phyloP scores from a whole-genome alignment of 1,140 invertebrate genomes.

The Araneus ventricosus region DNA sequence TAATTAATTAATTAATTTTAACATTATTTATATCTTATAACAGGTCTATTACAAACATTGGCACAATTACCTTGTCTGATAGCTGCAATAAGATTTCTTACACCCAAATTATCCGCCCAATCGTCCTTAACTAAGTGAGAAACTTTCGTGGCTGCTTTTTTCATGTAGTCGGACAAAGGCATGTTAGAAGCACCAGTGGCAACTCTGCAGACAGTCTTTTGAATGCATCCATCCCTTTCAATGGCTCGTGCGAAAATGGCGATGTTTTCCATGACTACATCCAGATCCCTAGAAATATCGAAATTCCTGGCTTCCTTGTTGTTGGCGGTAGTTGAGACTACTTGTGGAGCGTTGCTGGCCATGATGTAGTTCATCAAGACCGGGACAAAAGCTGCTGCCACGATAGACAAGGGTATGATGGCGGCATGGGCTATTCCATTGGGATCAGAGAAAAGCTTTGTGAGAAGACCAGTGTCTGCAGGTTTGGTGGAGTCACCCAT shows the following conservation, averaged over 20 bases:
- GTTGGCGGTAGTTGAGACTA: conserved; percentile 18
- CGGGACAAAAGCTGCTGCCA: conserved; percentile 16
- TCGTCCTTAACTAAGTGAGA: conserved; percentile 39
- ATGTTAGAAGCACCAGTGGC: background rate
- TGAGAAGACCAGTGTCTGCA: background rate
- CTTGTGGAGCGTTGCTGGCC: background rate
- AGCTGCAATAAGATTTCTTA: background rate
- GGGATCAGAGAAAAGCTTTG: conserved; percentile 46
- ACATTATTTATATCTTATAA: background rate
- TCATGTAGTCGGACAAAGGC: background rate
- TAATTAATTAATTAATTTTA: no score
- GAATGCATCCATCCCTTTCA: conserved; percentile 29
- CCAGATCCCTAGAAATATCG: background rate
- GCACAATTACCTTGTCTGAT: conserved; percentile 55
- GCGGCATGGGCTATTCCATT: conserved; percentile 7
- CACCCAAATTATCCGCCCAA: background rate
- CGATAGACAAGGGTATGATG: conserved; percentile 32
- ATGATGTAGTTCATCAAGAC: conserved; percentile 62
- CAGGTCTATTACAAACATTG: conserved; percentile 17
- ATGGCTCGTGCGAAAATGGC: background rate
- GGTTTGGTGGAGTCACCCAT: background rate
- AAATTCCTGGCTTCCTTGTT: conserved; percentile 45
- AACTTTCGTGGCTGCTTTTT: background rate
- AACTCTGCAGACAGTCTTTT: conserved; percentile 47
- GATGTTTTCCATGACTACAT: conserved; percentile 20